Conservation (phyloP, 2,888 invertebrate genomes). For the Acleris literana region DNA sequence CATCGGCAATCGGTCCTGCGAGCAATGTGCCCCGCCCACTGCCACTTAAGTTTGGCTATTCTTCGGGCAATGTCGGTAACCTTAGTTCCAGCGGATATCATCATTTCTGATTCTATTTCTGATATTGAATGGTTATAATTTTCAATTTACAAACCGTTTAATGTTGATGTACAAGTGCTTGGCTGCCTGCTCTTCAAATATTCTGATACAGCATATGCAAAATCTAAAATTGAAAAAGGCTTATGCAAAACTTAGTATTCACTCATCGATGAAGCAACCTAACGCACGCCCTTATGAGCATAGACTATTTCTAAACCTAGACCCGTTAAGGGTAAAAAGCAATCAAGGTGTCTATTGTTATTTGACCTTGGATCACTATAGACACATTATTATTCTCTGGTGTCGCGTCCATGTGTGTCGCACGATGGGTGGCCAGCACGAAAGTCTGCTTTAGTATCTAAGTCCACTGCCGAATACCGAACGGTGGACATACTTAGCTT, state of each 20-base stretch:
- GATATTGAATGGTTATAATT: no score
- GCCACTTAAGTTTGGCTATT: no score
- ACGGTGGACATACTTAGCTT: constrained; percentile 18
- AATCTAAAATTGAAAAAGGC: constrained; percentile 41
- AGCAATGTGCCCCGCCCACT: no score
- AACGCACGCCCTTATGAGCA: constrained; percentile 10
- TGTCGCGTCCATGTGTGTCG: constrained; percentile 53
- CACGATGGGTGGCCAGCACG: constrained; percentile 67
- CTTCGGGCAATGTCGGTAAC: no score
- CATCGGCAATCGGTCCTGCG: no score
- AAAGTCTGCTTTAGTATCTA: constrained; percentile 51
- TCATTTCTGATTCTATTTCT: no score
- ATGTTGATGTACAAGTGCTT: no score
- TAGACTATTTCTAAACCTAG: constrained; percentile 31
- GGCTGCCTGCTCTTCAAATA: no score
- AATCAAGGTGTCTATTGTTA: constrained; percentile 67
- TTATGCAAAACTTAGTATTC: constrained; percentile 14
- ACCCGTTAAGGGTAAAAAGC: constrained; percentile 62
- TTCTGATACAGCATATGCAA: no score
- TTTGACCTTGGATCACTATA: constrained; percentile 55
- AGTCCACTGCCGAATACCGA: constrained; percentile 65
- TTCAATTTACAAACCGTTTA: no score
- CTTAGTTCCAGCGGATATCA: no score
- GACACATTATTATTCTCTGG: constrained; percentile 68
- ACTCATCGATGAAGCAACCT: constrained; percentile 3